A percentile compares a stretch with the other conserved stretches of the same genome.
Conservation (phyloP, 1,140 invertebrate genomes). For the Gryon sp. region DNA sequence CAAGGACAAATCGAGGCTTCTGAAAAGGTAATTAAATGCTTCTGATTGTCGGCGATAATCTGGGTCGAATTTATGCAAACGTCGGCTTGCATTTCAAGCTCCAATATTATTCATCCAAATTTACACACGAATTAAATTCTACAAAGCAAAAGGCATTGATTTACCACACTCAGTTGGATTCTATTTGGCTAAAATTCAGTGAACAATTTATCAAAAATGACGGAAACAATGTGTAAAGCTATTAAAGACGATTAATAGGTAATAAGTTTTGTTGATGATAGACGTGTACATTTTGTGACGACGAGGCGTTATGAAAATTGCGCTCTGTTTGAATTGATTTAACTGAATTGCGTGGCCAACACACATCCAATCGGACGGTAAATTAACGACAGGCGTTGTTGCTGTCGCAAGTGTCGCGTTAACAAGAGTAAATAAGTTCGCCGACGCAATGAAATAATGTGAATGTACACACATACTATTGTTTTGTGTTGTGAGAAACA, state of each 20-base stretch:
- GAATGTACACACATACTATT: constrained; percentile 2
- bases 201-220: background rate
- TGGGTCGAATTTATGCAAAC: too few relatives aligned
- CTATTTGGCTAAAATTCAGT: too few relatives aligned
- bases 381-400: constrained; percentile 64
- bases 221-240: background rate
- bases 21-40: background rate
- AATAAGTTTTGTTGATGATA: too few relatives aligned
- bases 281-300: too few relatives aligned
- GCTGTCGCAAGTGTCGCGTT: constrained; percentile 7
- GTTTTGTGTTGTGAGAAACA: constrained; percentile 20
- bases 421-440: constrained; percentile 23
- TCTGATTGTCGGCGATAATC: background rate
- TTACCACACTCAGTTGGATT: too few relatives aligned
- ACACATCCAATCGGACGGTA: constrained; percentile 64
- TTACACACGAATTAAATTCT: too few relatives aligned
- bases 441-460: constrained; percentile 3
- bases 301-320: too few relatives aligned
- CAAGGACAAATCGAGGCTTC: too few relatives aligned
- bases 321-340: background rate
- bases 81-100: too few relatives aligned
- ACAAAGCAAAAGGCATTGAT: too few relatives aligned
- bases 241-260: too few relatives aligned
- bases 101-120: too few relatives aligned
- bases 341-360: constrained; percentile 48